A percentile compares a stretch with the other conserved stretches of the same genome.
These are phyloP conservation scores for Lagorchestes hirsutus DNA, from an alignment of 2,797 vertebrate genomes.

Conservation along the genomic window DNA sequence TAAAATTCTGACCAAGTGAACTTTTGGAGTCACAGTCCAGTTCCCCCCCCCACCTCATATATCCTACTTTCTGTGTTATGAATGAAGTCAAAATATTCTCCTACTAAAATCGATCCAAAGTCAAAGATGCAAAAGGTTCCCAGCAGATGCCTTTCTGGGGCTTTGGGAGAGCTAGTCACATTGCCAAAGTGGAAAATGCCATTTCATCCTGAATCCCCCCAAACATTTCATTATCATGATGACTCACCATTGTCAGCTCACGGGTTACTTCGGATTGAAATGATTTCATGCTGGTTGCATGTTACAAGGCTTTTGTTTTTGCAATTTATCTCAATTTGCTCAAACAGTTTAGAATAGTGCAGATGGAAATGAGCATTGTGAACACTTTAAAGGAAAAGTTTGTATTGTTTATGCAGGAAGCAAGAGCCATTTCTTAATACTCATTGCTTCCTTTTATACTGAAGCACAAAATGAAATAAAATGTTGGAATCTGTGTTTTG, in stretches of 20 bases:
- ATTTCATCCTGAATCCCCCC: constrained; percentile 57
- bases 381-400: constrained; percentile 80
- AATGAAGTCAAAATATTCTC: not conserved
- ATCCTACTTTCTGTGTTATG: constrained; percentile 30
- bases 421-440: constrained; percentile 70
- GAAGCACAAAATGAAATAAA: constrained; percentile 74
- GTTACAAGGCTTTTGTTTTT: constrained; percentile 67
- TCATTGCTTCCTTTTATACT: constrained; percentile 65
- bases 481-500: constrained; percentile 74
- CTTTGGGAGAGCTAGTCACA: constrained; percentile 43
- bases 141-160: not conserved
- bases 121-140: not conserved
- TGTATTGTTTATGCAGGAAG: constrained; percentile 76
- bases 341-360: constrained; percentile 69
- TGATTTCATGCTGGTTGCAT: constrained; percentile 68
- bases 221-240: constrained; percentile 64
- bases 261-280: constrained; percentile 72
- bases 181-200: constrained; percentile 63
- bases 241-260: constrained; percentile 68
- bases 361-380: constrained; percentile 80
- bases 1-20: constrained; percentile 63
- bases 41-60: not conserved
- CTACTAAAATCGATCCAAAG: not conserved
- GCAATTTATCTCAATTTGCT: constrained; percentile 83
- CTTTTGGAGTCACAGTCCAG: constrained; percentile 39